phyloP scores from a whole-genome alignment of 2,888 invertebrate species.

The Acronicta psi region DNA sequence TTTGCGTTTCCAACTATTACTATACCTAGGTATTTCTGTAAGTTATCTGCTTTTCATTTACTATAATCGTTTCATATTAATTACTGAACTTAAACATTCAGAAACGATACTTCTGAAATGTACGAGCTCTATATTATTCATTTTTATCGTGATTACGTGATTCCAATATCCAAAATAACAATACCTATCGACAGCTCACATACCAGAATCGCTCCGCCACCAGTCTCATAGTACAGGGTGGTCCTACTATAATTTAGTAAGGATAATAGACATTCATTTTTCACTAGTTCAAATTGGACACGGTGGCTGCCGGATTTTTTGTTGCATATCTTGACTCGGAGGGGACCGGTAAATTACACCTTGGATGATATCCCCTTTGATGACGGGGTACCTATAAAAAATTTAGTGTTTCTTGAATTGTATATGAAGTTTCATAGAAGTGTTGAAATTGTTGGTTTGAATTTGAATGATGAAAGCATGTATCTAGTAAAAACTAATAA shows the following conservation, averaged over 20 bases:
- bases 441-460: too few species aligned
- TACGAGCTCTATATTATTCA: too few species aligned
- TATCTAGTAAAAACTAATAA: background rate
- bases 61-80: too few species aligned
- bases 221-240: slow-evolving; percentile 62
- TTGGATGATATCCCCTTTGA: slow-evolving; percentile 57
- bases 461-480: background rate
- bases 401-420: slow-evolving; percentile 47
- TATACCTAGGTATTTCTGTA: too few species aligned
- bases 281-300: slow-evolving; percentile 83
- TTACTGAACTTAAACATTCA: too few species aligned
- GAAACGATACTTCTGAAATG: too few species aligned
- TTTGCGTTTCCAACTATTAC: too few species aligned
- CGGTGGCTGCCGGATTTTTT: slow-evolving; percentile 77
- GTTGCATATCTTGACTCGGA: slow-evolving; percentile 67
- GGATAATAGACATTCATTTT: slow-evolving; percentile 84
- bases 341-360: slow-evolving; percentile 75
- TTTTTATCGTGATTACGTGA: too few species aligned
- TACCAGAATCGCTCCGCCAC: slow-evolving; percentile 10
- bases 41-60: too few species aligned
- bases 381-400: slow-evolving; percentile 54
- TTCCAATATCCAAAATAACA: background rate
- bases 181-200: background rate
- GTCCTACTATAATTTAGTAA: slow-evolving; percentile 68
- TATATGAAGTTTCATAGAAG: slow-evolving; percentile 22